A percentile compares a stretch with the other conserved stretches of the same genome.
phyloP scores from a whole-genome alignment of 2,797 vertebrate species.

The Macropus fuliginosus region DNA sequence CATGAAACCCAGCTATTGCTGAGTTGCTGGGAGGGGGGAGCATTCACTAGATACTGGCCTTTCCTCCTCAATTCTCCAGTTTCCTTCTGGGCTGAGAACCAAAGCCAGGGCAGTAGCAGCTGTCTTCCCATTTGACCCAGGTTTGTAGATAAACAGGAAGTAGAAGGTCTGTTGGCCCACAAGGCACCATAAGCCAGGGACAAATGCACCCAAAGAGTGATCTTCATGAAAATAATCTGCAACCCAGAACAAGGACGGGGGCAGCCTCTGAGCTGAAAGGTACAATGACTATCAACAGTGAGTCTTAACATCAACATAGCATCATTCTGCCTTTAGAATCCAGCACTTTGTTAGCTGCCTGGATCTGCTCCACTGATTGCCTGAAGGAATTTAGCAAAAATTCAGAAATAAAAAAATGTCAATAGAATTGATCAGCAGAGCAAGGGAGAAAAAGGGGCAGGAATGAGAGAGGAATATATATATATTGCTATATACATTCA shows the following conservation, averaged over 20 bases:
- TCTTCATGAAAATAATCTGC: background rate
- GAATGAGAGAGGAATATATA: background rate
- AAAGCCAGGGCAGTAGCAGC: background rate
- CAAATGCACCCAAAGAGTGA: background rate
- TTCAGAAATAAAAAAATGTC: background rate
- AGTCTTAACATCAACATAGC: background rate
- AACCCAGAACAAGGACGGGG: background rate
- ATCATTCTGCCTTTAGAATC: background rate
- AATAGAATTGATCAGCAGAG: constrained; percentile 37
- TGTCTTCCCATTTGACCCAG: background rate
- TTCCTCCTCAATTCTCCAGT: background rate
- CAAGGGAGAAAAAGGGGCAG: background rate
- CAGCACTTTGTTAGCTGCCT: background rate
- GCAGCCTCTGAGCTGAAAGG: background rate
- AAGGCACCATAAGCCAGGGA: background rate
- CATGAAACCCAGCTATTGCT: background rate
- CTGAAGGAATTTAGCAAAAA: constrained; percentile 35
- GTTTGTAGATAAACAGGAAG: background rate
- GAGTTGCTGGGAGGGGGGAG: background rate
- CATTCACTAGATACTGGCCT: background rate
- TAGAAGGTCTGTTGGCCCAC: background rate
- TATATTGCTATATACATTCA: no score
- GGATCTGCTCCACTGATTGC: constrained; percentile 27
- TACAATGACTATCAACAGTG: background rate
- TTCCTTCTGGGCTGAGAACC: background rate